Conservation (phyloP, 2,113 vertebrate species). For the Genyomyrus donnyi region DNA sequence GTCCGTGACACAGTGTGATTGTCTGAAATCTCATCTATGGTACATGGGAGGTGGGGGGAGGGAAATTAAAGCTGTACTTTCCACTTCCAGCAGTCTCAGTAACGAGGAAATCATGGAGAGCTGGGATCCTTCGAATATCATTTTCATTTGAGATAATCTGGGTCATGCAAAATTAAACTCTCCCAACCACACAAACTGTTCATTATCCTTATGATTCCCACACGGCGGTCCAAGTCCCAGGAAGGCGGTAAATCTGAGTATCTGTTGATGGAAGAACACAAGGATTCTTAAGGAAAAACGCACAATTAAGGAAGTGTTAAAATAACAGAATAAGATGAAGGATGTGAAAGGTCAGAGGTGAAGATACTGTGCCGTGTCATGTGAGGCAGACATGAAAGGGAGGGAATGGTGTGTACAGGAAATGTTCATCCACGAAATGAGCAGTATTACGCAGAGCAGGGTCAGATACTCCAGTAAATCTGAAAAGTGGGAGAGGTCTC, state of each 20-base stretch:
- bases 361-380: background rate
- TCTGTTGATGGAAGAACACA: background rate
- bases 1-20: background rate
- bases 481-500: background rate
- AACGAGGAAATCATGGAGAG: background rate
- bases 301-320: background rate
- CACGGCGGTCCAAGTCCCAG: background rate
- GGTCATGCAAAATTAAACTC: conserved; percentile 21
- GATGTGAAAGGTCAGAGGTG: background rate
- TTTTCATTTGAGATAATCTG: conserved; percentile 20
- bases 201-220: background rate
- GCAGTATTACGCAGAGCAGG: background rate
- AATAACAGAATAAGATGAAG: background rate
- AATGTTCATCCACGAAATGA: background rate
- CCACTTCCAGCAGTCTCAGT: background rate
- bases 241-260: conserved; percentile 1
- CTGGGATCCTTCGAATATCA: conserved; percentile 11
- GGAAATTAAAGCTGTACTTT: background rate
- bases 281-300: background rate
- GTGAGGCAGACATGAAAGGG: background rate
- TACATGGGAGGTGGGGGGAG: background rate
- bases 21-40: background rate
- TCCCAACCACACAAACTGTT: background rate
- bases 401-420: background rate
- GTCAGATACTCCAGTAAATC: background rate